Evolutionary conservation across 1,140 invertebrate genomes (phyloP).

Genomic region (Charaxes varanes): DNA sequence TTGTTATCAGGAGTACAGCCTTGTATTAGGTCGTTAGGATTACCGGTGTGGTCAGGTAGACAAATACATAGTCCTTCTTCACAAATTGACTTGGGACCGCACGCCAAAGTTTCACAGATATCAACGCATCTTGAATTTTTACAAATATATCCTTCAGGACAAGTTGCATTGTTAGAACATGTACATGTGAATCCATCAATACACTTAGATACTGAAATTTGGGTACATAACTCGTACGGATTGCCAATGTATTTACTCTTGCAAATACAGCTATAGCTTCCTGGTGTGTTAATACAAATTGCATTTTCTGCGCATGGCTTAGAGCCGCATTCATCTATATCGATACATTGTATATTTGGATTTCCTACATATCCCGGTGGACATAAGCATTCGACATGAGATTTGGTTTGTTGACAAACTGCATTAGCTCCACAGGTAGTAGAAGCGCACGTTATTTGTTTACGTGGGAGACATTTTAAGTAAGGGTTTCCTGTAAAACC

Average conservation of each 20-base stretch:
- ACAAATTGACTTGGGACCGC: conserved; percentile 88
- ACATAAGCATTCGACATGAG: conserved; percentile 87
- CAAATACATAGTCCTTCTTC: conserved; percentile 87
- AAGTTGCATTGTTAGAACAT: conserved; percentile 81
- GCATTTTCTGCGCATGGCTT: conserved; percentile 90
- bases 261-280: conserved; percentile 91
- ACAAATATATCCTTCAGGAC: conserved; percentile 85
- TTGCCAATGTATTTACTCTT: conserved; percentile 87
- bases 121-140: conserved; percentile 82
- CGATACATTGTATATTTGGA: conserved; percentile 88
- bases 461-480: conserved; percentile 81
- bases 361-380: conserved; percentile 88
- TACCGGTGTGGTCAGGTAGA: conserved; percentile 84
- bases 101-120: conserved; percentile 81
- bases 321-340: conserved; percentile 89
- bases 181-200: conserved; percentile 79
- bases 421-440: conserved; percentile 86
- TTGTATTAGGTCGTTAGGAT: conserved; percentile 80
- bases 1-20: conserved; percentile 83
- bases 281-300: conserved; percentile 90
- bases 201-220: conserved; percentile 80
- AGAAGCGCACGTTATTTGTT: conserved; percentile 82
- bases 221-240: conserved; percentile 86
- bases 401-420: conserved; percentile 82
- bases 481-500: conserved; percentile 92